Base-by-base conservation (phyloP, 2,113 vertebrate genomes). In the Notothenia coriiceps region DNA sequence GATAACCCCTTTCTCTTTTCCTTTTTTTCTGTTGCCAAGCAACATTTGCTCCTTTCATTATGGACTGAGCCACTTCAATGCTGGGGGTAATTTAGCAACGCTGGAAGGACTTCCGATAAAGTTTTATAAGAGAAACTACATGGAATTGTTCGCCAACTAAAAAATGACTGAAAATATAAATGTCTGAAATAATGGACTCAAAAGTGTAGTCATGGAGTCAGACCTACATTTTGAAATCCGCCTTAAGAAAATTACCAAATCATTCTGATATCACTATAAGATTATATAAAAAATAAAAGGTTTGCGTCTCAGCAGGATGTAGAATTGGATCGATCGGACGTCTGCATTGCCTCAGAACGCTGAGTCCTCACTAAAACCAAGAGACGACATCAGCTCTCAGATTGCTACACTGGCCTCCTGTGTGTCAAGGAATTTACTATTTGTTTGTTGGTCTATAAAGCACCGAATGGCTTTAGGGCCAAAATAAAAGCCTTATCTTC, bases 1-100 rank as follows among this genome's bases (percentile, higher is more conserved):
- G 12, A 49, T 57, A 49, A 67, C 7, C 2, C 60, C 33, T 65
- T n/a, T 20, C 14, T 55, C 70, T 7, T 6, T 70, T 57, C 20
- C 6, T 43, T 56, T 59, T 65, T 75, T 29, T 67, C 56, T 46
- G 35, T 83, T 81, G 10, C 54, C 40, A 22, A 60, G 57, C 46
- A 80, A 69, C 56, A 11, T 22, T 10, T 33, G 29, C 10, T 46
- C 10, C 35, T 57, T 76, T 56, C 47, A 43, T 59, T 46, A n/a
- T 33, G 17, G 15, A 54, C 2, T 73, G 35, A 40, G 35, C 35
- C 54, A 56, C 20, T 29, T 70, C 25, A 66, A 11, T 7, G 11
- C n/a, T 72, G 25, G 54, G 77, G 46, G 1, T 61, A 25, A 20
- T 61, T 61, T 43, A 11, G 1, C 15, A 35, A 35, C 5, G 6